Evolutionary conservation across 2,797 vertebrate species (phyloP).

Genomic region (Hippocampus kuda): DNA sequence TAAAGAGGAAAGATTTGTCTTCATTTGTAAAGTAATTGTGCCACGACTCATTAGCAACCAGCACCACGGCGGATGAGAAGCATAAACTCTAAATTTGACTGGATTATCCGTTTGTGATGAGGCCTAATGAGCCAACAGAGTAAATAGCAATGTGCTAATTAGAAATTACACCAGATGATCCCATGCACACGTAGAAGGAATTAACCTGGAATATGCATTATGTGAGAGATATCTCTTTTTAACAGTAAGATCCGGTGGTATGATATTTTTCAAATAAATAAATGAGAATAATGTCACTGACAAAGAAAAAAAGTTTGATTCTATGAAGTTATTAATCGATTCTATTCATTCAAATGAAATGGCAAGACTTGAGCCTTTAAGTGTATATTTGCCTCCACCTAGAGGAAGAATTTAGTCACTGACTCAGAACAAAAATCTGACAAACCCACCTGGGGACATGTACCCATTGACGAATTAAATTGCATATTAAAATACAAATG

Average conservation of each 20-base stretch:
- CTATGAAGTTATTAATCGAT: background rate
- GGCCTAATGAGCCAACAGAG: slow-evolving; percentile 68
- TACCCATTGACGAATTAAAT: too few species aligned
- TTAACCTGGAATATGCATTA: slow-evolving; percentile 44
- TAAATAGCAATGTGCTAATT: slow-evolving; percentile 77
- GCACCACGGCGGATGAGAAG: slow-evolving; percentile 46
- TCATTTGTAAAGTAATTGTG: slow-evolving; percentile 53
- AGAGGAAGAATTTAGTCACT: slow-evolving; percentile 24
- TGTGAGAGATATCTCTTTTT: slow-evolving; percentile 33
- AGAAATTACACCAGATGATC: slow-evolving; percentile 68
- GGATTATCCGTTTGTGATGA: slow-evolving; percentile 72
- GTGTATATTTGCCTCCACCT: slow-evolving; percentile 56
- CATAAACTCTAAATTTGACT: slow-evolving; percentile 68
- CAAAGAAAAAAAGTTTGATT: background rate
- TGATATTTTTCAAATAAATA: slow-evolving; percentile 19
- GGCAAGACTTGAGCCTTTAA: slow-evolving; percentile 4
- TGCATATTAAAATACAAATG: background rate
- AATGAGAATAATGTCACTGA: background rate
- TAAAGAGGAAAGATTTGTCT: slow-evolving; percentile 57
- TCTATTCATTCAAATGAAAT: background rate
- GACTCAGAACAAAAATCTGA: background rate
- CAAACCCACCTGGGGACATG: background rate
- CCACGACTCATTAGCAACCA: slow-evolving; percentile 59
- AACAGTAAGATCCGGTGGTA: slow-evolving; percentile 18
- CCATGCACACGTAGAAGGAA: slow-evolving; percentile 57